These are phyloP conservation scores for Dioctria rufipes DNA, from an alignment of 2,888 invertebrate species.

Conservation along the genomic window DNA sequence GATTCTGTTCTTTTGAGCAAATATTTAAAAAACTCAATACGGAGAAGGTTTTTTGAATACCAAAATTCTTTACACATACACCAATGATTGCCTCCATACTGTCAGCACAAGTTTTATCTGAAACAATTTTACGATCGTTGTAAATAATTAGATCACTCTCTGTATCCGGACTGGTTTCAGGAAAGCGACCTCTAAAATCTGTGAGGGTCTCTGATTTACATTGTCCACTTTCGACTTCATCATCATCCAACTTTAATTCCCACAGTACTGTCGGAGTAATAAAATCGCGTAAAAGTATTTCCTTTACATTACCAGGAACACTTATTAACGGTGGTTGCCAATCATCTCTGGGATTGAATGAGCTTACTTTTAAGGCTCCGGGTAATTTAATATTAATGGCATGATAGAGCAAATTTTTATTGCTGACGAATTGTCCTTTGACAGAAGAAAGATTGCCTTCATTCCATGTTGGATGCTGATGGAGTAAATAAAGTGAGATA, in stretches of 20 bases:
- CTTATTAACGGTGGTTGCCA: slow-evolving; percentile 88
- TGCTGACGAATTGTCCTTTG: slow-evolving; percentile 81
- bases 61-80: slow-evolving; percentile 76
- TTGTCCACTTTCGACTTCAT: slow-evolving; percentile 70
- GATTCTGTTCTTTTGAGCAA: slow-evolving; percentile 71
- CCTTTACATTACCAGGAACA: slow-evolving; percentile 73
- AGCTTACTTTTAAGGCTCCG: slow-evolving; percentile 73
- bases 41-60: slow-evolving; percentile 71
- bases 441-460: slow-evolving; percentile 83
- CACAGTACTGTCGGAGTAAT: slow-evolving; percentile 72
- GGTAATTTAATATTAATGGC: slow-evolving; percentile 70
- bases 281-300: slow-evolving; percentile 62
- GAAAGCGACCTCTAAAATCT: slow-evolving; percentile 62
- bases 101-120: slow-evolving; percentile 83
- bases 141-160: slow-evolving; percentile 67
- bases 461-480: slow-evolving; percentile 76
- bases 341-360: slow-evolving; percentile 79
- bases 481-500: slow-evolving; percentile 79
- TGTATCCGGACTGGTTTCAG: slow-evolving; percentile 57
- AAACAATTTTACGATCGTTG: slow-evolving; percentile 72
- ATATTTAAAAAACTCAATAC: slow-evolving; percentile 79
- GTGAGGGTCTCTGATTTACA: slow-evolving; percentile 62
- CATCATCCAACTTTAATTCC: slow-evolving; percentile 70
- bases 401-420: slow-evolving; percentile 87
- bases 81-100: slow-evolving; percentile 87